Evolutionary conservation across 2,113 vertebrate species (phyloP).

Genomic region (Phaetusa simplex): DNA sequence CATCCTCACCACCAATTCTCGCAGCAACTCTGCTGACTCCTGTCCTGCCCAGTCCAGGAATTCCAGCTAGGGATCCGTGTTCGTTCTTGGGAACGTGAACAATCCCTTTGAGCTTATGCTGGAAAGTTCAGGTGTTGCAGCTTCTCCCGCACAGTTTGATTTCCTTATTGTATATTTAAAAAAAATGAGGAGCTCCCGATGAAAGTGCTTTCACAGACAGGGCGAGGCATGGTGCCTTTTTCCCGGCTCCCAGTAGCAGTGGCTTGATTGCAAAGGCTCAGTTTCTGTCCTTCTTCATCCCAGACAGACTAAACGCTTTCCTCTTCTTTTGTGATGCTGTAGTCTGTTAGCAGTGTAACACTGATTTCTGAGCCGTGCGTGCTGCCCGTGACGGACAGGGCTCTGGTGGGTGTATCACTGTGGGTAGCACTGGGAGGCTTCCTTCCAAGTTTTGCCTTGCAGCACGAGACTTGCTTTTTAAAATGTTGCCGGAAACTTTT

Average conservation of each 20-base stretch:
- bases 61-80: background rate
- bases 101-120: background rate
- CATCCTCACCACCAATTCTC: background rate
- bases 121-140: background rate
- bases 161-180: background rate
- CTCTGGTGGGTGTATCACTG: conserved; percentile 58
- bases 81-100: background rate
- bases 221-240: background rate
- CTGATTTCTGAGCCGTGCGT: conserved; percentile 74
- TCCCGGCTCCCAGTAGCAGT: background rate
- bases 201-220: background rate
- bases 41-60: background rate
- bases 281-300: background rate
- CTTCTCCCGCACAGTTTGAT: background rate
- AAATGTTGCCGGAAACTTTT: conserved; percentile 82
- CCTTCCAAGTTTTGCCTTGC: conserved; percentile 17
- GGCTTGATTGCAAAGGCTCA: background rate
- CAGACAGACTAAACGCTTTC: conserved; percentile 63
- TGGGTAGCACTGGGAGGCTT: conserved; percentile 44
- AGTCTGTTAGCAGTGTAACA: conserved; percentile 65
- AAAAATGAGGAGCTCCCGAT: background rate
- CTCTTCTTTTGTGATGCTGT: conserved; percentile 71
- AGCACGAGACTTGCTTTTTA: conserved; percentile 78
- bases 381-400: conserved; percentile 53
- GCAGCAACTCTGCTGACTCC: background rate